Conservation (phyloP, 2,797 vertebrate species). For the Helostoma temminkii region DNA sequence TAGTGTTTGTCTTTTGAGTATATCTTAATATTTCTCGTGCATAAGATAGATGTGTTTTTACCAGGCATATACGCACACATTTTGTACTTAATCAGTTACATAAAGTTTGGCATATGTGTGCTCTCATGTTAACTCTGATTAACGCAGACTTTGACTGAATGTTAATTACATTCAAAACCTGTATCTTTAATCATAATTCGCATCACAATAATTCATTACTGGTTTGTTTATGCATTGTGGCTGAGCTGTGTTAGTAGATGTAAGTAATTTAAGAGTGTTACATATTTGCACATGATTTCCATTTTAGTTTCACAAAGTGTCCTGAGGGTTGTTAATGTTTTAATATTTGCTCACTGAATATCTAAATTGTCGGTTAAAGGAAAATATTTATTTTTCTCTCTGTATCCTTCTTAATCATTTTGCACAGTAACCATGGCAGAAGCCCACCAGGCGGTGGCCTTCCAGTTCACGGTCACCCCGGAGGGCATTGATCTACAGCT, state of each 20-base stretch:
- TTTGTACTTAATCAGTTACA: conserved; percentile 20
- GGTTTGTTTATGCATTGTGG: too few species aligned
- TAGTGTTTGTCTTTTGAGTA: conserved; percentile 11
- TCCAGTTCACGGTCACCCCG: conserved; percentile 88
- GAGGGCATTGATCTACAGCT: conserved; percentile 86
- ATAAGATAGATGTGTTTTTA: conserved; percentile 26
- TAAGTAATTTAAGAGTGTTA: too few species aligned
- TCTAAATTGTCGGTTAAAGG: background rate
- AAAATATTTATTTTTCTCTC: background rate
- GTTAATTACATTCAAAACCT: too few species aligned
- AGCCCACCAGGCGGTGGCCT: conserved; percentile 88
- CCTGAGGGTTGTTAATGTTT: background rate
- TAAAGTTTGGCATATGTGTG: too few species aligned
- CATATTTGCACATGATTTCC: too few species aligned
- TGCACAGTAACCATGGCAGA: conserved; percentile 82
- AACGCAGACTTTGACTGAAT: too few species aligned
- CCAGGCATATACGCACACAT: background rate
- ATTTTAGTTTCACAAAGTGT: too few species aligned
- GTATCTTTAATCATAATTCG: too few species aligned
- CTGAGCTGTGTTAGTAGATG: too few species aligned
- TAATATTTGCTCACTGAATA: background rate
- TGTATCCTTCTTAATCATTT: background rate
- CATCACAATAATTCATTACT: too few species aligned
- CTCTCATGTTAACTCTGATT: too few species aligned
- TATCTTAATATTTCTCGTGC: conserved; percentile 16